Base-by-base conservation (phyloP, 2,797 vertebrate species). In the Sebastolobus alascanus region DNA sequence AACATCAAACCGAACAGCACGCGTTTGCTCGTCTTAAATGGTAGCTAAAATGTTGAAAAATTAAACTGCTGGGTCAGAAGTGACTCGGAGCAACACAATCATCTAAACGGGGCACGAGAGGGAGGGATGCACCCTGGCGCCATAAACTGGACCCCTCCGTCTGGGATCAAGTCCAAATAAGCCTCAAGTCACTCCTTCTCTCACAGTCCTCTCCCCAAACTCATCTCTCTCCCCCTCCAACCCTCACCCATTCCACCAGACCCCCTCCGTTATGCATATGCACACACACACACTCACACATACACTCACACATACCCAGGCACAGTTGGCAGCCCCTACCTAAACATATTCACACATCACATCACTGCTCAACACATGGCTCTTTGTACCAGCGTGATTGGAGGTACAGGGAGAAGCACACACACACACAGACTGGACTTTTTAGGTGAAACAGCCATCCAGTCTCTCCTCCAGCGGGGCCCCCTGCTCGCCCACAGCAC, bases 301-400 rank as follows among this genome's bases (percentile, higher is more conserved):
- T 75, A 59, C 74, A 40, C 75, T 11, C 82, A 80, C 88, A 78
- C 87, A 91, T 56, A 89, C 73, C 61, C 82, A 83, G 69, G 77
- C 88, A 88, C 82, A 89, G 87, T 89, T 92, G 92, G 93, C 93
- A 91, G 85, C 69, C 83, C 74, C 80, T 84, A 87, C 86, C 84
- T 84, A 94, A 95, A 93, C 90, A 93, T 86, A 92, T 93, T 93
- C 90, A 92, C 93, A 93, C 94, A 94, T 94, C 91, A 92, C 91
- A 92, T 94, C 89, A 83, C 84, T 80, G 86, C 85, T 89, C 83
- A 93, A 95, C 95, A 96, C 94, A 94, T 83, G 92, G 89, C 82
- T 95, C 95, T 96, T 96, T 96, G 95, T 96, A 92, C 79, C 75
- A 22, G 67, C 82, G 25, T 87, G 90, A 93, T 84, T 89, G 90